Base-by-base conservation (phyloP, 2,113 vertebrate species). In the Pica pica region DNA sequence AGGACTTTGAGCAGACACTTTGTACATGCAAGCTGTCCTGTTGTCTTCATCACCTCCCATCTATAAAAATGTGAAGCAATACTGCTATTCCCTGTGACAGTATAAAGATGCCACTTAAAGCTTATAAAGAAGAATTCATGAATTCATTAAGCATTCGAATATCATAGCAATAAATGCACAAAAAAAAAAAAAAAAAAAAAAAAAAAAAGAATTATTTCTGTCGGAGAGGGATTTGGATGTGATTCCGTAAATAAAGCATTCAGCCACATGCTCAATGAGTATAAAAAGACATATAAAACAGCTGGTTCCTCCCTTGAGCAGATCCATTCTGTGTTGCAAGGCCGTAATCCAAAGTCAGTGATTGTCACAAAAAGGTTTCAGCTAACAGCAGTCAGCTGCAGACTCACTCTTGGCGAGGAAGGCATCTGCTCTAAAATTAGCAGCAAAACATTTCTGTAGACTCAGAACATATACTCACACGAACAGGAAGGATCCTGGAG, bases 241-340 rank as follows among this genome's bases (percentile, higher is more conserved):
- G 42, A 76, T 76, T 91, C 60, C 73, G 74, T 77, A 89, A 95
- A 93, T 49, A 79, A 93, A 78, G 31, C 55, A 16, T 55, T 42
- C 33, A 87, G 49, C 70, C 87, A 91, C 89, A 83, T 79, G 67
- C 70, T 87, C 74, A 82, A 42, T 65, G n/a, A 76, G 30, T 69
- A 87, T 57, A 83, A 79, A 95, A 95, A 89, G 70, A 69, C 41
- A n/a, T 79, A 65, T 30, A 57, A 83, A 89, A 91, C 91, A 94
- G 61, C 84, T 79, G 78, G 81, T 73, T 91, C 55, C 46, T 85
- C 84, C 65, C 87, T 73, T 64, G 35, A 91, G 89, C 57, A 93
- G 41, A 80, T 73, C 57, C 77, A 76, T 76, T 82, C 56, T 94
- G 46, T 59, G 24, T 83, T 89, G 46, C 63, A 65, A 82, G 74